Evolutionary conservation across 2,113 vertebrate species (phyloP).

Genomic region (Pitta sordida): DNA sequence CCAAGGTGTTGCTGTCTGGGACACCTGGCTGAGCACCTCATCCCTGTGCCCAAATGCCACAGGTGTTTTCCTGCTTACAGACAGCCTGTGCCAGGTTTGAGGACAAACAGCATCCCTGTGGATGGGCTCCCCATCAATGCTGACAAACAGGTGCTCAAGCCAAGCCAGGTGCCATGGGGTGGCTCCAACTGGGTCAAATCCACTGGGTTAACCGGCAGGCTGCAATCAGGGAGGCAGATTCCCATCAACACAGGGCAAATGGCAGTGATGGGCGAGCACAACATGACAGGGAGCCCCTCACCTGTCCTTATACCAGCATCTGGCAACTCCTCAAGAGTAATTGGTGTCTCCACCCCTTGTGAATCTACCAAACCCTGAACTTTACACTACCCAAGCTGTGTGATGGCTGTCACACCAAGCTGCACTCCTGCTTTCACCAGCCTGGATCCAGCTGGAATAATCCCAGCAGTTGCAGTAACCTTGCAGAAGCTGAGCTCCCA

Average conservation of each 20-base stretch:
- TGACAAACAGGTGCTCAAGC: background rate
- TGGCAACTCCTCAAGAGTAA: background rate
- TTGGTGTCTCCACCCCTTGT: background rate
- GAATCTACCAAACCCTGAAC: background rate
- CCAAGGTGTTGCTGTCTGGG: background rate
- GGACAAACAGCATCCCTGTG: background rate
- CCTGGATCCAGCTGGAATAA: background rate
- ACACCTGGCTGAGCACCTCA: background rate
- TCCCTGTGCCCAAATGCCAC: background rate
- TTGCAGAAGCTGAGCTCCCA: background rate
- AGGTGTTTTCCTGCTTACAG: background rate
- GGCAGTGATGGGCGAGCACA: accelerated
- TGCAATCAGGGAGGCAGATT: background rate
- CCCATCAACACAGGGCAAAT: background rate
- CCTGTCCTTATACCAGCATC: background rate
- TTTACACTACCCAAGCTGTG: background rate
- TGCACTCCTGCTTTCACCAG: slow-evolving; percentile 19
- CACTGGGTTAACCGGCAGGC: background rate
- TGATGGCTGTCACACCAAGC: background rate
- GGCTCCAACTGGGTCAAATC: background rate
- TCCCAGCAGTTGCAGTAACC: background rate
- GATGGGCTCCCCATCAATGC: background rate
- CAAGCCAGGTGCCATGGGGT: background rate
- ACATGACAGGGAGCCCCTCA: background rate
- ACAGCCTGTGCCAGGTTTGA: accelerated